Evolutionary conservation across 2,888 invertebrate genomes (phyloP).

Genomic region (Ypsolopha sequella): DNA sequence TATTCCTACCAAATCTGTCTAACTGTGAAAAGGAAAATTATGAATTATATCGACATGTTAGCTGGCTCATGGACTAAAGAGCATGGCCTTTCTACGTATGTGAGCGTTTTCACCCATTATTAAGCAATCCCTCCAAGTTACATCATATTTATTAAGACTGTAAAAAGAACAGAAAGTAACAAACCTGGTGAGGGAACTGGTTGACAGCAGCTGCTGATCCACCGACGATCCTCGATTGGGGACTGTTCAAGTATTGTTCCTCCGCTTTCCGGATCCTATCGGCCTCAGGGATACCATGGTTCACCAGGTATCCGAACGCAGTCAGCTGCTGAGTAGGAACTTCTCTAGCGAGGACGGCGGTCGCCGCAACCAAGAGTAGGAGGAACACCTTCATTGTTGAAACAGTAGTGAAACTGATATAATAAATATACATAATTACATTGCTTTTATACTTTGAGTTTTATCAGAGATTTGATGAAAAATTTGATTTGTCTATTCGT

Average conservation of each 20-base stretch:
- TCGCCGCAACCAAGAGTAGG: not conserved
- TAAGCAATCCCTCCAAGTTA: not conserved
- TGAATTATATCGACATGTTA: too few species aligned
- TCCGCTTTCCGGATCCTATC: constrained; percentile 29
- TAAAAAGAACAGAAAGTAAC: not conserved
- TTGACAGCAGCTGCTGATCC: constrained; percentile 24
- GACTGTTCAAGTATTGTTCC: constrained; percentile 16
- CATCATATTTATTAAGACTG: not conserved
- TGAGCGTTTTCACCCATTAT: too few species aligned
- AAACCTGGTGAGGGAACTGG: constrained; percentile 34
- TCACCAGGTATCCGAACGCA: constrained; percentile 27
- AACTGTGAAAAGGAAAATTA: too few species aligned
- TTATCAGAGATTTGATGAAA: too few species aligned
- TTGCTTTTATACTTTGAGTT: too few species aligned
- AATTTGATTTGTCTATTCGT: too few species aligned
- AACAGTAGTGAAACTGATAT: not conserved
- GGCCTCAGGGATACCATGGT: constrained; percentile 26
- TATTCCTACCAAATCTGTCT: too few species aligned
- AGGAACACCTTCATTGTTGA: constrained; percentile 1
- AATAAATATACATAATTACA: too few species aligned
- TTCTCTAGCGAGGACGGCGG: not conserved
- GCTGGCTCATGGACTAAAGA: too few species aligned
- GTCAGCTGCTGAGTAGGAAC: constrained; percentile 11
- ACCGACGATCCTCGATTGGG: constrained; percentile 29
- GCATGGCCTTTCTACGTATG: too few species aligned